Evolutionary conservation across 2,113 vertebrate genomes (phyloP).

Genomic region (human (Homo sapiens)): DNA sequence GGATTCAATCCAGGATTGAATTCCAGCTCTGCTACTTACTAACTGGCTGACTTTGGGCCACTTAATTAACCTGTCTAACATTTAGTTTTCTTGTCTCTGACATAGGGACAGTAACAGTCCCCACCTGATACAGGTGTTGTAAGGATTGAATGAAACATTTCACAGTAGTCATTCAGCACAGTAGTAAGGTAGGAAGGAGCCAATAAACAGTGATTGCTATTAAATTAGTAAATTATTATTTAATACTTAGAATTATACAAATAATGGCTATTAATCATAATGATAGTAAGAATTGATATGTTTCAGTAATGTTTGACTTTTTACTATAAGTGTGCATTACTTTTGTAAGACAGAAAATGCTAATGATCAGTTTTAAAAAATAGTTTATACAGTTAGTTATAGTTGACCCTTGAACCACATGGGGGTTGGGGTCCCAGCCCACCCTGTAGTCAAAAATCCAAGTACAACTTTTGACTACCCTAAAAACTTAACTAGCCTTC

Average conservation of each 20-base stretch:
- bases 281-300: not conserved
- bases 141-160: not conserved
- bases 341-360: not conserved
- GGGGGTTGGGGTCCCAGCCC: not conserved
- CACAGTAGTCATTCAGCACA: not conserved
- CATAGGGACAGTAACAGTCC: not conserved
- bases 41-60: not conserved
- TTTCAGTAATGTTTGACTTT: not conserved
- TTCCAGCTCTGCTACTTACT: not conserved
- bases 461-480: not conserved
- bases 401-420: not conserved
- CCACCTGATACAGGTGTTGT: not conserved
- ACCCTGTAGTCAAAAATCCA: not conserved
- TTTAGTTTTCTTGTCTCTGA: not conserved
- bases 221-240: not conserved
- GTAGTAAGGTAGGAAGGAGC: not conserved
- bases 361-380: not conserved
- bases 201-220: not conserved
- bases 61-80: not conserved
- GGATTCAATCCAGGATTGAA: not conserved
- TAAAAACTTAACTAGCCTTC: not conserved
- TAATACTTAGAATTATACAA: not conserved
- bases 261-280: not conserved
- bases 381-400: not conserved
- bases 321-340: not conserved